Percentiles rank a stretch among this genome's conserved stretches.
Conservation (phyloP, 2,888 invertebrate genomes). For the Salpingus planirostris region DNA sequence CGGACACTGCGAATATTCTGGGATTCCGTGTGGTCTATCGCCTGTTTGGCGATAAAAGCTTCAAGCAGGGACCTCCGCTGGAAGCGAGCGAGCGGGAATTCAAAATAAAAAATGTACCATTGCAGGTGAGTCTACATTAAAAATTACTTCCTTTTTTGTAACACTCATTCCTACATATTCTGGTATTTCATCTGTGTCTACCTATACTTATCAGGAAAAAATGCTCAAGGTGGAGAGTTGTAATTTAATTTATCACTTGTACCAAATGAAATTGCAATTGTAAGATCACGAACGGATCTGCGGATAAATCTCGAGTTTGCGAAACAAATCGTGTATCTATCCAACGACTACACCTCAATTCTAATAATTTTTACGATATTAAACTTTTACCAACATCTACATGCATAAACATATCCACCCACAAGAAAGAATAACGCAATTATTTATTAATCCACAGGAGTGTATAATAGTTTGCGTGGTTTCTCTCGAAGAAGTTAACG, state of each 20-base stretch:
- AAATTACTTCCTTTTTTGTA: too few relatives aligned
- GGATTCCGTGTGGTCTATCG: slow-evolving; percentile 85
- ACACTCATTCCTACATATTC: too few relatives aligned
- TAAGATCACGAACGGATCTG: too few relatives aligned
- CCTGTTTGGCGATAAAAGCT: slow-evolving; percentile 80
- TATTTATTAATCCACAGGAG: slow-evolving; percentile 66
- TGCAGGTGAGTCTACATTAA: slow-evolving; percentile 66
- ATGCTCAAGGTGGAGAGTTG: too few relatives aligned
- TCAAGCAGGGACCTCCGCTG: slow-evolving; percentile 82
- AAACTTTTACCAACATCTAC: not conserved
- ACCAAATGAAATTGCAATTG: too few relatives aligned
- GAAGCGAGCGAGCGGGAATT: slow-evolving; percentile 86
- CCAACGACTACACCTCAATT: too few relatives aligned
- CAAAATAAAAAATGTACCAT: slow-evolving; percentile 86
- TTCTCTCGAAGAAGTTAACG: slow-evolving; percentile 77
- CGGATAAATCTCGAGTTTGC: not conserved
- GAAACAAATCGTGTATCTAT: slow-evolving; percentile 2
- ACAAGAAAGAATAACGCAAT: too few relatives aligned
- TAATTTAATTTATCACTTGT: too few relatives aligned
- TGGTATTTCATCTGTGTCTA: too few relatives aligned
- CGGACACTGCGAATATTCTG: slow-evolving; percentile 76
- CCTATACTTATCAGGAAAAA: too few relatives aligned
- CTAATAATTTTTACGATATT: not conserved
- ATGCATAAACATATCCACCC: too few relatives aligned
- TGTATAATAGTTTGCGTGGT: slow-evolving; percentile 91